Conservation (phyloP, 2,888 invertebrate genomes). For the Sarcophaga rosellei region DNA sequence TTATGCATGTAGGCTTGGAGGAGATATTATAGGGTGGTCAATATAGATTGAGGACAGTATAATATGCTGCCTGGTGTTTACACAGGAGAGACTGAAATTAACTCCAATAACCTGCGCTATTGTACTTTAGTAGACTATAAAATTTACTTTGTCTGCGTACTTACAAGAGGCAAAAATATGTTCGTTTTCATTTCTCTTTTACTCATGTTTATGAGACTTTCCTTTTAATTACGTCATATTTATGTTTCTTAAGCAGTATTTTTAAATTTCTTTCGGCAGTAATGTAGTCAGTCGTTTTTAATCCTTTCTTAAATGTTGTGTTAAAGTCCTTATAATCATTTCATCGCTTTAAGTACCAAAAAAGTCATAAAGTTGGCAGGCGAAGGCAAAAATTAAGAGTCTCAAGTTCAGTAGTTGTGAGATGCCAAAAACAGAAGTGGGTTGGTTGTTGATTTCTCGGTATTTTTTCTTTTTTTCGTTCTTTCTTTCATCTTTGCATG, state of each 20-base stretch:
- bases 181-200: too few relatives aligned
- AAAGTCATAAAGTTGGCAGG: constrained; percentile 16
- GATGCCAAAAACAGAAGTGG: constrained; percentile 63
- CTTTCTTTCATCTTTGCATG: neutral
- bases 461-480: constrained; percentile 5
- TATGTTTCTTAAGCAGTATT: neutral
- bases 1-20: too few relatives aligned
- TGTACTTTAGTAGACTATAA: too few relatives aligned
- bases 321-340: constrained; percentile 30
- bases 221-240: neutral
- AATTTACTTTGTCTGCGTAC: too few relatives aligned
- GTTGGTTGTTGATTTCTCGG: constrained; percentile 18
- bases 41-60: too few relatives aligned
- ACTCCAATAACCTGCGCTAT: too few relatives aligned
- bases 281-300: constrained; percentile 6
- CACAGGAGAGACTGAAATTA: too few relatives aligned
- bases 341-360: constrained; percentile 5
- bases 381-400: constrained; percentile 15
- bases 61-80: too few relatives aligned
- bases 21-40: too few relatives aligned
- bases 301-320: constrained; percentile 16
- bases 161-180: too few relatives aligned
- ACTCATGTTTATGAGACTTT: too few relatives aligned
- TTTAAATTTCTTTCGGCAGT: neutral
- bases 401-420: constrained; percentile 67